Base-by-base conservation (phyloP, 2,113 vertebrate genomes). In the Ascaphus truei region DNA sequence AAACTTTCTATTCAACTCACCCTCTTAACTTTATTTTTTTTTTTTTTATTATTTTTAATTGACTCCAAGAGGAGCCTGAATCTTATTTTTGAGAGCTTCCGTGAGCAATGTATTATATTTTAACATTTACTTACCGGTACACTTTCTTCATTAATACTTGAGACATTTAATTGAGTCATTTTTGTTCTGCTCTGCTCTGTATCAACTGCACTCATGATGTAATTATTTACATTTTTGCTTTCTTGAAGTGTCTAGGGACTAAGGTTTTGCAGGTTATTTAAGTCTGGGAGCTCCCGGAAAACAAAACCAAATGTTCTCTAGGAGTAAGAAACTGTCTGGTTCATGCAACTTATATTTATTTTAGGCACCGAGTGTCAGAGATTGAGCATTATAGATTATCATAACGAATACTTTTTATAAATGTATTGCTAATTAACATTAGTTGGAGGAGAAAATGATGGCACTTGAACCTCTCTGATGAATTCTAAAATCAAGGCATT, bases 161-260 rank as follows among this genome's bases (percentile, higher is more conserved):
- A n/a, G n/a, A 11, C 7, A 53, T 30, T 55, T 20, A 8, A 22
- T 30, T 31, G 13, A 34, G 13, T 26, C 39, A 22, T 8, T 9
- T 20, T 12, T 10, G 53, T 47, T 47, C n/a, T 3, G n/a, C n/a
- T 6, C 66, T 59, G 64, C 55, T 39, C 33, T 25, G 10, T 60
- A 57, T 68, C 66, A 59, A 15, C 55, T 43, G 18, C 3, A n/a
- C n/a, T n/a, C n/a, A 13, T 51, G 55, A 29, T 69, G 43, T 59
- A 30, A 69, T 59, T 39, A 36, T 39, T 18, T 13, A 47, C 45
- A 34, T 9, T 16, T 37, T 18, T 18, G 55, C 4, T 51, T 33
- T 4, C 36, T 66, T 55, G 50, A 55, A 41, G 36, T 53, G 30
- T 36, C 22, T n/a, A 30, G 18, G 3, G 7, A 43, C 37, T 16